phyloP scores from a whole-genome alignment of 2,888 invertebrate genomes.

The Seladonia tumulorum region DNA sequence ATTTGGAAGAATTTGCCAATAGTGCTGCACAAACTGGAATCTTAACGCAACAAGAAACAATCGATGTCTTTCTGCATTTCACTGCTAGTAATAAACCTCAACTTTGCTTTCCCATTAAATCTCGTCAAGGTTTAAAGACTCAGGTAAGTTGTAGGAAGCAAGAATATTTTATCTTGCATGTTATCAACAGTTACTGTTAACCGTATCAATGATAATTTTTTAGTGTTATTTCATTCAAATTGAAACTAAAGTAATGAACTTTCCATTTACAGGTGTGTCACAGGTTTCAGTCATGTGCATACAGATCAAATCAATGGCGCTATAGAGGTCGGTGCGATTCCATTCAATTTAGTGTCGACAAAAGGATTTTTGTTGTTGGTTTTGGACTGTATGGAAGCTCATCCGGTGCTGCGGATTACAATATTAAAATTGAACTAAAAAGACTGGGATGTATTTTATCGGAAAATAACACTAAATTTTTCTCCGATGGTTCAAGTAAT shows the following conservation, averaged over 20 bases:
- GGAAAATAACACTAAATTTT: constrained; percentile 96
- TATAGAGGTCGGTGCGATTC: constrained; percentile 98
- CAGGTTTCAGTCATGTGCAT: constrained; percentile 98
- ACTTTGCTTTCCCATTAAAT: constrained; percentile 92
- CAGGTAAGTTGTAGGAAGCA: constrained; percentile 86
- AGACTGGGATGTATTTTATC: constrained; percentile 94
- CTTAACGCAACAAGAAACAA: constrained; percentile 96
- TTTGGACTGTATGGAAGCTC: constrained; percentile 98
- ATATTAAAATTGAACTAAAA: constrained; percentile 97
- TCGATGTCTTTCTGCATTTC: constrained; percentile 97
- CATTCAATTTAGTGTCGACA: constrained; percentile 98
- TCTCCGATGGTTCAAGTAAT: constrained; percentile 98
- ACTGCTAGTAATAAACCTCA: constrained; percentile 95
- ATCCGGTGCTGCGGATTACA: constrained; percentile 97
- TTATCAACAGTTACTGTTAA: background rate
- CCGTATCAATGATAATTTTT: background rate
- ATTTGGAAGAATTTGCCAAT: constrained; percentile 96
- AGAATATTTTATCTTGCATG: background rate
- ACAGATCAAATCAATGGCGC: constrained; percentile 98
- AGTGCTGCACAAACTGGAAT: constrained; percentile 97
- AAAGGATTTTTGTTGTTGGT: constrained; percentile 97
- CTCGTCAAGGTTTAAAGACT: constrained; percentile 94
- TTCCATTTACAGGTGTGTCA: constrained; percentile 91
- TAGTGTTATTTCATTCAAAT: background rate
- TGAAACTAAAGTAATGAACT: background rate